Conservation (phyloP, 1,140 invertebrate genomes). For the Zaprionus gabonicus region DNA sequence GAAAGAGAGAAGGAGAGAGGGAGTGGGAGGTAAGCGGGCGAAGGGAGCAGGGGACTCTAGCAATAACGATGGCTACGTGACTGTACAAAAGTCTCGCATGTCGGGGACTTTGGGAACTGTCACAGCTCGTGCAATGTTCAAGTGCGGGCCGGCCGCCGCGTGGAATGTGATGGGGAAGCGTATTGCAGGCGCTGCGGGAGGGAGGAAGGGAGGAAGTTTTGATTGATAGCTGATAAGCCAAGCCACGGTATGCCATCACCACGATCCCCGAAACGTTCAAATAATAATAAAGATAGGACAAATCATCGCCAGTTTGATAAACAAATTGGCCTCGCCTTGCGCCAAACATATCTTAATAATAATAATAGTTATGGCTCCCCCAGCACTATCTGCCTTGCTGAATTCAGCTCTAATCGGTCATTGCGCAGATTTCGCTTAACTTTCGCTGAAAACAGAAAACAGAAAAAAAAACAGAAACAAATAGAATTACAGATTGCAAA, state of each 20-base stretch:
- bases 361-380: neutral
- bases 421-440: conserved; percentile 48
- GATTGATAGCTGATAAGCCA: conserved; percentile 67
- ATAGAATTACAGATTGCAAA: conserved; percentile 35
- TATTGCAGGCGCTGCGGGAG: conserved; percentile 34
- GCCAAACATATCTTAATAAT: conserved; percentile 5
- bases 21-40: neutral
- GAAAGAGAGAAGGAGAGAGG: neutral
- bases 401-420: conserved; percentile 53
- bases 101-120: conserved; percentile 33
- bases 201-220: conserved; percentile 12
- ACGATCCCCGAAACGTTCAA: conserved; percentile 8
- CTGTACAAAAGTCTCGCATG: conserved; percentile 69
- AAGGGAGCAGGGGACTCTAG: neutral
- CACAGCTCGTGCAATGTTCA: conserved; percentile 61
- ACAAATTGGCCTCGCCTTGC: conserved; percentile 22
- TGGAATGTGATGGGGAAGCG: conserved; percentile 12
- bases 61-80: conserved; percentile 62
- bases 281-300: conserved; percentile 25
- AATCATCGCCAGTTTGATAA: conserved; percentile 20
- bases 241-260: conserved; percentile 15
- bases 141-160: conserved; percentile 39
- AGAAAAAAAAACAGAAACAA: conserved; percentile 4
- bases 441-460: conserved; percentile 31
- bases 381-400: conserved; percentile 6